Evolutionary conservation across 2,113 vertebrate species (phyloP).

Genomic region (Thunnus thynnus): DNA sequence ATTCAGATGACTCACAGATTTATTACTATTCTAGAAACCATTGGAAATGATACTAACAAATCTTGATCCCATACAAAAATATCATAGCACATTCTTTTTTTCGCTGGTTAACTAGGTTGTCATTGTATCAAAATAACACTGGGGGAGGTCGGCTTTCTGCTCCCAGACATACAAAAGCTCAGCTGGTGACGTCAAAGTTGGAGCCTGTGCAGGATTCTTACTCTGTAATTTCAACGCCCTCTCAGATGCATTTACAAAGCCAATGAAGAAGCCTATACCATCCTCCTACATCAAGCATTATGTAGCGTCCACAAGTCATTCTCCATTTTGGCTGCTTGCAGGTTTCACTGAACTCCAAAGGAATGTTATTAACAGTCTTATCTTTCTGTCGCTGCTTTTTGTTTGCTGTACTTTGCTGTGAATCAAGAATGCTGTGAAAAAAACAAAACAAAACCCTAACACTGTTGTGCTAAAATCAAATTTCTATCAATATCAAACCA

Average conservation of each 20-base stretch:
- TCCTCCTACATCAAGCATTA: not conserved
- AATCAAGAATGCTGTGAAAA: constrained; percentile 25
- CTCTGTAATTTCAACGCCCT: constrained; percentile 33
- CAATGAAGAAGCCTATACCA: not conserved
- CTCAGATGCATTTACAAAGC: constrained; percentile 16
- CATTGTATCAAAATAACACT: not conserved
- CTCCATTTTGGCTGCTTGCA: not conserved
- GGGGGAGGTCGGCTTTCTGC: not conserved
- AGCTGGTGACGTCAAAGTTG: constrained; percentile 5
- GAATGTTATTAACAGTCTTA: not conserved
- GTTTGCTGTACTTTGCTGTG: not conserved
- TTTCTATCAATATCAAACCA: not conserved
- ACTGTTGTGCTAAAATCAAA: constrained; percentile 9
- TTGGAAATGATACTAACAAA: constrained; percentile 6
- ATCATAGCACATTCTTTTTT: not conserved
- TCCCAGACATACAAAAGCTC: not conserved
- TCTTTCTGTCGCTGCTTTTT: not conserved
- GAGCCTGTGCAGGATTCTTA: constrained; percentile 19
- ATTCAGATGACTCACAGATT: constrained; percentile 13
- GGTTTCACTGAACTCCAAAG: not conserved
- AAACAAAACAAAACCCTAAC: not conserved
- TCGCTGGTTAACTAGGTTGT: not conserved
- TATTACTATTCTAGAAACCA: not conserved
- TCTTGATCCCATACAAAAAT: constrained; percentile 8
- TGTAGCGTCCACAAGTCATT: not conserved